phyloP scores from a whole-genome alignment of 2,113 vertebrate species.

The Laticauda colubrina region DNA sequence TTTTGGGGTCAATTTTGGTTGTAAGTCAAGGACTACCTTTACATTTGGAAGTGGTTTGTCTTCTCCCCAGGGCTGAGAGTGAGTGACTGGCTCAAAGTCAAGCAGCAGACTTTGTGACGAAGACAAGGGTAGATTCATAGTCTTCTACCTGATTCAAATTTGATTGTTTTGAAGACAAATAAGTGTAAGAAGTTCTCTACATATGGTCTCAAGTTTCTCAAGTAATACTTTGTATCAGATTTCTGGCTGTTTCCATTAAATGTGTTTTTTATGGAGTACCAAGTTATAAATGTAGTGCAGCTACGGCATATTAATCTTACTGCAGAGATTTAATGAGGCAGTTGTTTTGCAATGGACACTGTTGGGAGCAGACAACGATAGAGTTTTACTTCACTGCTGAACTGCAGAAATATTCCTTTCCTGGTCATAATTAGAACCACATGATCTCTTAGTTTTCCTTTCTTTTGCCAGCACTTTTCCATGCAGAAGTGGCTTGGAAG shows the following conservation, averaged over 20 bases:
- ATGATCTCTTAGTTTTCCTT: conserved; percentile 81
- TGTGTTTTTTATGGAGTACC: conserved; percentile 84
- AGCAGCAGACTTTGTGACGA: neutral
- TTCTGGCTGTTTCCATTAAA: conserved; percentile 79
- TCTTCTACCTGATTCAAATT: conserved; percentile 16
- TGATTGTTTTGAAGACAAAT: conserved; percentile 47
- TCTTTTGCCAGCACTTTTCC: conserved; percentile 78
- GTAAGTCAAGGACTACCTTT: neutral
- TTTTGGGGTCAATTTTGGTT: neutral
- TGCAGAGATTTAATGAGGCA: conserved; percentile 94
- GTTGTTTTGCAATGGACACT: conserved; percentile 88
- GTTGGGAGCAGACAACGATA: conserved; percentile 84
- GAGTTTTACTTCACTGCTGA: conserved; percentile 88
- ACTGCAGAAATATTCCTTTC: conserved; percentile 82
- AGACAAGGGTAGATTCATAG: neutral
- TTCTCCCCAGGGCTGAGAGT: neutral
- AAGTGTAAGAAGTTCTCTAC: conserved; percentile 57
- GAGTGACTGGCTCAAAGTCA: neutral
- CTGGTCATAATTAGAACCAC: conserved; percentile 96
- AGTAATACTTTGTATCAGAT: conserved; percentile 80
- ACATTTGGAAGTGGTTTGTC: neutral
- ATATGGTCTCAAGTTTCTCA: conserved; percentile 76
- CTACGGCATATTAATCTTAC: conserved; percentile 84
- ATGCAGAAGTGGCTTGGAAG: conserved; percentile 78
- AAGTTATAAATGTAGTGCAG: conserved; percentile 85